phyloP scores from a whole-genome alignment of 2,888 invertebrate species.

The Rhagophthalmus giganteus region DNA sequence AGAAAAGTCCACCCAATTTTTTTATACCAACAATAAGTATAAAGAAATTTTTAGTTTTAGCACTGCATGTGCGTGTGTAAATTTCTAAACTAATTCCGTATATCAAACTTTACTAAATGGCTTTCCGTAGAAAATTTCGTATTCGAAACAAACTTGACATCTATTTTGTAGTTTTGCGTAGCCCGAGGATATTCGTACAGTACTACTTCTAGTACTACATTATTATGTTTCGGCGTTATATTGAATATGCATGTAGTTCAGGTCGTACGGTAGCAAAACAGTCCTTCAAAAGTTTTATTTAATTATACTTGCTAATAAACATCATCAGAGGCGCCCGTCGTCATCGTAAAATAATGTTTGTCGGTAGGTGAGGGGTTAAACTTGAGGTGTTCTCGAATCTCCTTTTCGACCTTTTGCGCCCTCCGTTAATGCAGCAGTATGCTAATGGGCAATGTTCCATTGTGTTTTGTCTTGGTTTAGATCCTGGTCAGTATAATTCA shows the following conservation, averaged over 20 bases:
- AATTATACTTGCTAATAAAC: constrained; percentile 30
- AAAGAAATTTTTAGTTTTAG: no score
- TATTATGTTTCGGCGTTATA: constrained; percentile 7
- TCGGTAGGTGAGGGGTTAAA: constrained; percentile 6
- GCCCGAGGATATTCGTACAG: background rate
- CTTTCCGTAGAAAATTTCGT: background rate
- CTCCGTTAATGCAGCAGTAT: constrained; percentile 35
- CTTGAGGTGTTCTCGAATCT: constrained; percentile 22
- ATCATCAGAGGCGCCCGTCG: constrained; percentile 9
- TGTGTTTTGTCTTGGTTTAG: constrained; percentile 33
- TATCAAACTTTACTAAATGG: background rate
- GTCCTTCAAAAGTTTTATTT: constrained; percentile 29
- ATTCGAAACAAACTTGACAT: background rate
- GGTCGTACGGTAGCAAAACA: constrained; percentile 19
- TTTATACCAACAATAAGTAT: no score
- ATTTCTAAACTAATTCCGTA: background rate
- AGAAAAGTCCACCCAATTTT: no score
- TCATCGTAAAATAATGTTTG: constrained; percentile 20
- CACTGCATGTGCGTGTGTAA: background rate
- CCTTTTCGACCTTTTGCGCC: constrained; percentile 30
- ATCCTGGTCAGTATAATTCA: constrained; percentile 36
- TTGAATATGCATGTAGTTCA: constrained; percentile 26
- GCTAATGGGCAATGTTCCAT: constrained; percentile 36
- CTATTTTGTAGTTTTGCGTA: background rate
- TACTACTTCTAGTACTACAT: no score